Evolutionary conservation across 2,113 vertebrate species (phyloP).

Genomic region (Parotia lawesii): DNA sequence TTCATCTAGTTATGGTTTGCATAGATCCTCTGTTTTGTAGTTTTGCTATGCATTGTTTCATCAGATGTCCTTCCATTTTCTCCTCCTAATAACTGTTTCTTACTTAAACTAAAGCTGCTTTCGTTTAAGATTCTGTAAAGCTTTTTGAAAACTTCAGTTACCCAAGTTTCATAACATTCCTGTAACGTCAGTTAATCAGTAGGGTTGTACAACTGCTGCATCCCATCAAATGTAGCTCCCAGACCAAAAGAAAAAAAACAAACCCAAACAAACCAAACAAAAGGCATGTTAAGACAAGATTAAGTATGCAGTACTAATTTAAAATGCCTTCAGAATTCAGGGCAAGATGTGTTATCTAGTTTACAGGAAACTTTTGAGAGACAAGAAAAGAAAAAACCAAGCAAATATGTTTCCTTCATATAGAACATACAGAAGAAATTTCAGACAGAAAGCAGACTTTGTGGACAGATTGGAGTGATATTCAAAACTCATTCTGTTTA

Average conservation of each 20-base stretch:
- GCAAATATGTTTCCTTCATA: not conserved
- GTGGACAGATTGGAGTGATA: not conserved
- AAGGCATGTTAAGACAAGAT: not conserved
- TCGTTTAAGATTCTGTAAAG: not conserved
- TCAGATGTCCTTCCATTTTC: not conserved
- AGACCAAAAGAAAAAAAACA: not conserved
- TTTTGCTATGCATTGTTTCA: not conserved
- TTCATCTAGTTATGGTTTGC: not conserved
- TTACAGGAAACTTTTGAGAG: not conserved
- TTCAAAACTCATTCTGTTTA: not conserved
- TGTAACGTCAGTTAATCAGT: not conserved
- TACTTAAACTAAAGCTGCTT: not conserved
- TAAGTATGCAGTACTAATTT: not conserved
- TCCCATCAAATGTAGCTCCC: not conserved
- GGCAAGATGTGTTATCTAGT: not conserved
- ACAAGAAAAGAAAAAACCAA: not conserved
- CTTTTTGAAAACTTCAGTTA: not conserved
- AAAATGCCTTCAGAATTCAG: constrained; percentile 11
- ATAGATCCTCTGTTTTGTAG: not conserved
- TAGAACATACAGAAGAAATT: not conserved
- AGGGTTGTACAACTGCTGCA: not conserved
- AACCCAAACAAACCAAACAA: not conserved
- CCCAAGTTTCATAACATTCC: not conserved
- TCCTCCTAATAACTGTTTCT: not conserved
- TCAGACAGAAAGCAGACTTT: not conserved